phyloP scores from a whole-genome alignment of 2,888 invertebrate genomes.

The Chloroclystis v-ata region DNA sequence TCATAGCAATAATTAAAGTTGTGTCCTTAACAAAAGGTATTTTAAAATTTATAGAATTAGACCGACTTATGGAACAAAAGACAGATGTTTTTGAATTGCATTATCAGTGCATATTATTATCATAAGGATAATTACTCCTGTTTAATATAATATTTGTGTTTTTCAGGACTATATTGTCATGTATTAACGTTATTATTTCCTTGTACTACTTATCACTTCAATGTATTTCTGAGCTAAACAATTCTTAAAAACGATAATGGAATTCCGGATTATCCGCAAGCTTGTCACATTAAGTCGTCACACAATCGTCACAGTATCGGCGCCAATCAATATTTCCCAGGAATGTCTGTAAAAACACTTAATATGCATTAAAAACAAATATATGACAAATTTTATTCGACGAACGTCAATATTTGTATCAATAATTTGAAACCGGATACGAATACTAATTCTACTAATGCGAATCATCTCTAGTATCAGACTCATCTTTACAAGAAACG shows the following conservation, averaged over 20 bases:
- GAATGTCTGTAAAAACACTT: conserved; percentile 43
- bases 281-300: conserved; percentile 29
- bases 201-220: conserved; percentile 17
- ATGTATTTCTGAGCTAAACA: conserved; percentile 20
- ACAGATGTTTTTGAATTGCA: too few relatives aligned
- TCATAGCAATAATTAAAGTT: too few relatives aligned
- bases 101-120: too few relatives aligned
- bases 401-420: conserved; percentile 45
- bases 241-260: conserved; percentile 21
- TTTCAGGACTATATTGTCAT: conserved; percentile 5
- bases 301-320: conserved; percentile 30
- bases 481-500: too few relatives aligned
- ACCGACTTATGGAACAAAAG: too few relatives aligned
- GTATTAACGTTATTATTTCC: conserved; percentile 13
- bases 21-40: too few relatives aligned
- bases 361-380: conserved; percentile 38
- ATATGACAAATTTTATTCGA: conserved; percentile 33
- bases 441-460: conserved; percentile 35
- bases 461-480: too few relatives aligned
- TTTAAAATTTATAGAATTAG: too few relatives aligned
- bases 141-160: too few relatives aligned
- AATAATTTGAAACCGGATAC: conserved; percentile 35
- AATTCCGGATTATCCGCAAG: conserved; percentile 9
- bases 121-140: too few relatives aligned
- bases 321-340: conserved; percentile 38